phyloP scores from a whole-genome alignment of 2,797 vertebrate species.

The Sibirionetta formosa region DNA sequence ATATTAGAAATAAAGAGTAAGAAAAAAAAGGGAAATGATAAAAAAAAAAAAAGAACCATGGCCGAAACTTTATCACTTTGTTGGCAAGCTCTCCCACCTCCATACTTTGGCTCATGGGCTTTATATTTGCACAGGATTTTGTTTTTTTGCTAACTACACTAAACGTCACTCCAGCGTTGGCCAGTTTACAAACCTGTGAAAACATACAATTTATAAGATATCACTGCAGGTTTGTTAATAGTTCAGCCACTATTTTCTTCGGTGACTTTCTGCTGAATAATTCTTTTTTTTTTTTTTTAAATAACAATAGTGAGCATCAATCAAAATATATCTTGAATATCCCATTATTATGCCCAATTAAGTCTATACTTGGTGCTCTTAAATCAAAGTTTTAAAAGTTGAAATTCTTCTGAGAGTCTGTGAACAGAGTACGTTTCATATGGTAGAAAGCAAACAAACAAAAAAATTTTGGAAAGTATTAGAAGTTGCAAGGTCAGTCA shows the following conservation, averaged over 20 bases:
- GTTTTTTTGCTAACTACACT: not conserved
- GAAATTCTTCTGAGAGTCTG: not conserved
- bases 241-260: not conserved
- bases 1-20: not conserved
- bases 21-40: not conserved
- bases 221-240: not conserved
- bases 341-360: not conserved
- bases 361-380: not conserved
- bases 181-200: not conserved
- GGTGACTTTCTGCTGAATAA: not conserved
- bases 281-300: too few species aligned
- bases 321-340: not conserved
- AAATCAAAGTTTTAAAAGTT: not conserved
- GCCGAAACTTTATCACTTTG: not conserved
- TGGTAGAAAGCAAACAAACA: too few species aligned
- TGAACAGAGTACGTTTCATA: not conserved
- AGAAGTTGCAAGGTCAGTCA: not conserved
- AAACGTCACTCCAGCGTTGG: not conserved
- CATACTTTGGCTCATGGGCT: not conserved
- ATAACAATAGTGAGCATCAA: not conserved
- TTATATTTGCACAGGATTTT: not conserved
- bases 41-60: too few species aligned
- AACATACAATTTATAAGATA: not conserved
- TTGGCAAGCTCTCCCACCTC: not conserved
- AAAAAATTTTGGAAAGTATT: not conserved